phyloP scores from a whole-genome alignment of 1,140 invertebrate genomes.

The Maniola jurtina region DNA sequence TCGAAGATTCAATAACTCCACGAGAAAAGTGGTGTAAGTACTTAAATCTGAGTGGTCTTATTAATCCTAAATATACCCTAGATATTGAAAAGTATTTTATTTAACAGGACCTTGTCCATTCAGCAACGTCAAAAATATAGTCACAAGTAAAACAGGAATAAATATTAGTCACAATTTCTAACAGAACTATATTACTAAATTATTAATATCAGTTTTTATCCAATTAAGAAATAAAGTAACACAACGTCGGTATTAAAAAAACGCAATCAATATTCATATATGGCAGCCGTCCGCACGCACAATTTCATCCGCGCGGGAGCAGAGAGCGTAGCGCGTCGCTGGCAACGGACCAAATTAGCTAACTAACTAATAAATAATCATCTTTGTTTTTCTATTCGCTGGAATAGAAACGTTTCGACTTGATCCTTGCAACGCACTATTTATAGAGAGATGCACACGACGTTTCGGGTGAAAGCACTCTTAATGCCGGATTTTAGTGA shows the following conservation, averaged over 20 bases:
- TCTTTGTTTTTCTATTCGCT: slow-evolving; percentile 77
- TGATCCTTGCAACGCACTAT: slow-evolving; percentile 66
- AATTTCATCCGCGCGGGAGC: slow-evolving; percentile 58
- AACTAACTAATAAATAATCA: slow-evolving; percentile 77
- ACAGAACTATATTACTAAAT: too few relatives aligned
- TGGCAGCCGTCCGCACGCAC: slow-evolving; percentile 49
- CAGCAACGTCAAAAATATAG: too few relatives aligned
- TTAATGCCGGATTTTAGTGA: slow-evolving; percentile 52
- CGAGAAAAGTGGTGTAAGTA: too few relatives aligned
- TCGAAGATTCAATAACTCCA: too few relatives aligned
- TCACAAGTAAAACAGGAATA: too few relatives aligned
- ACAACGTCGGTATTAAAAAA: slow-evolving; percentile 22
- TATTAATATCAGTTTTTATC: not conserved
- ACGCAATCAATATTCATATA: slow-evolving; percentile 55
- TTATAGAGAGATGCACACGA: slow-evolving; percentile 70
- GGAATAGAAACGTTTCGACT: slow-evolving; percentile 68
- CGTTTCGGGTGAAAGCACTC: slow-evolving; percentile 75
- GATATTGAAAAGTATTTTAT: too few relatives aligned
- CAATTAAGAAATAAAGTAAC: slow-evolving; percentile 11
- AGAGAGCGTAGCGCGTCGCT: slow-evolving; percentile 65
- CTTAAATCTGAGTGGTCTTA: too few relatives aligned
- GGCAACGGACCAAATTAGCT: slow-evolving; percentile 74
- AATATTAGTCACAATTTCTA: too few relatives aligned
- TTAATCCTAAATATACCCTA: too few relatives aligned
- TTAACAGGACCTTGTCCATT: too few relatives aligned